Conservation (phyloP, 2,113 vertebrate genomes). For the Sakesphorus luctuosus region DNA sequence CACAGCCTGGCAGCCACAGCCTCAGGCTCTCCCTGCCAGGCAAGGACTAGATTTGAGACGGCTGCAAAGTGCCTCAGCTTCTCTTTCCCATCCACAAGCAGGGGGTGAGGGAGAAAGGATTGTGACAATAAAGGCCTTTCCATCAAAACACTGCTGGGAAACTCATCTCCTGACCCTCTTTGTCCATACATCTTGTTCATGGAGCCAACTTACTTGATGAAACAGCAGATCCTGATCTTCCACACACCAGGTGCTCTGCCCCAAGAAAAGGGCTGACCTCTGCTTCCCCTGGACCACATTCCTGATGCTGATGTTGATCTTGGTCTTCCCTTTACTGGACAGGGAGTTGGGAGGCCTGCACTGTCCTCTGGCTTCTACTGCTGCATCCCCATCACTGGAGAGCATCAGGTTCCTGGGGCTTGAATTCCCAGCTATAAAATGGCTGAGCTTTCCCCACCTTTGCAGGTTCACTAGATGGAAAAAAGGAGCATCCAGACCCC, state of each 20-base stretch:
- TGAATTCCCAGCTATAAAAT: background rate
- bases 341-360: background rate
- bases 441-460: background rate
- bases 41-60: background rate
- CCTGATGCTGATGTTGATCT: background rate
- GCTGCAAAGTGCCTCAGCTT: background rate
- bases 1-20: background rate
- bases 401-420: background rate
- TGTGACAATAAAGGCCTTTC: background rate
- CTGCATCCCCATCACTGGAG: background rate
- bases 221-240: background rate
- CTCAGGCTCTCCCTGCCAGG: background rate
- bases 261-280: background rate
- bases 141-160: background rate
- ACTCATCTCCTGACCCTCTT: background rate
- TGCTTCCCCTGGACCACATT: background rate
- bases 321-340: background rate
- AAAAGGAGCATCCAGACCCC: background rate
- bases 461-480: background rate
- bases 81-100: fast-evolving
- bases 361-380: background rate
- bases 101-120: background rate
- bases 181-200: fast-evolving
- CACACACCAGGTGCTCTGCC: background rate
- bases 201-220: background rate